These are phyloP conservation scores for Linyphia triangularis DNA, from an alignment of 2,888 invertebrate species.

Conservation along the genomic window DNA sequence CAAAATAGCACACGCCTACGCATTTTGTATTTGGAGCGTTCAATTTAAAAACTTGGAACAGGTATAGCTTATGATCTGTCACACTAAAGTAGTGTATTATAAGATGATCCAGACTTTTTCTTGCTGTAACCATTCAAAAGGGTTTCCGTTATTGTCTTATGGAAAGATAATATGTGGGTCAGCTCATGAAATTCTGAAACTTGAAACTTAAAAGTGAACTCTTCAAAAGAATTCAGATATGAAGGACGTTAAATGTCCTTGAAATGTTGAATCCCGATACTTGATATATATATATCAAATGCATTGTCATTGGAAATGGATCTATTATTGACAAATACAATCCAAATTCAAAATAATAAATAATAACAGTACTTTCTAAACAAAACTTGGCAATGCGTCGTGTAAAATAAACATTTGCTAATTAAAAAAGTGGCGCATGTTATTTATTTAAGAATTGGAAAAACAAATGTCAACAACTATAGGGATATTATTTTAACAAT, in stretches of 20 bases:
- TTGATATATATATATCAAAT: too few relatives aligned
- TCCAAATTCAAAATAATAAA: too few relatives aligned
- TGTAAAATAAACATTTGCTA: too few relatives aligned
- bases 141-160: neutral
- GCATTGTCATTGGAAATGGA: too few relatives aligned
- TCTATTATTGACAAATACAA: too few relatives aligned
- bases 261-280: too few relatives aligned
- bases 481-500: too few relatives aligned
- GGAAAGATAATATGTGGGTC: neutral
- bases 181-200: neutral
- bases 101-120: neutral
- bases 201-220: neutral
- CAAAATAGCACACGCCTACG: slow-evolving; percentile 14
- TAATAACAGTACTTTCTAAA: too few relatives aligned
- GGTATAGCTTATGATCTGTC: neutral
- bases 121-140: slow-evolving; percentile 6
- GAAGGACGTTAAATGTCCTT: neutral
- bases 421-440: too few relatives aligned
- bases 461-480: too few relatives aligned
- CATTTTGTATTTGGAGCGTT: slow-evolving; percentile 17
- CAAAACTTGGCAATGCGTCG: too few relatives aligned
- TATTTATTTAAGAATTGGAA: too few relatives aligned
- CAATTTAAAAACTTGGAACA: slow-evolving; percentile 34
- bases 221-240: neutral
- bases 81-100: neutral